These are phyloP conservation scores for Muscina levida DNA, from an alignment of 2,888 invertebrate genomes.

Conservation along the genomic window DNA sequence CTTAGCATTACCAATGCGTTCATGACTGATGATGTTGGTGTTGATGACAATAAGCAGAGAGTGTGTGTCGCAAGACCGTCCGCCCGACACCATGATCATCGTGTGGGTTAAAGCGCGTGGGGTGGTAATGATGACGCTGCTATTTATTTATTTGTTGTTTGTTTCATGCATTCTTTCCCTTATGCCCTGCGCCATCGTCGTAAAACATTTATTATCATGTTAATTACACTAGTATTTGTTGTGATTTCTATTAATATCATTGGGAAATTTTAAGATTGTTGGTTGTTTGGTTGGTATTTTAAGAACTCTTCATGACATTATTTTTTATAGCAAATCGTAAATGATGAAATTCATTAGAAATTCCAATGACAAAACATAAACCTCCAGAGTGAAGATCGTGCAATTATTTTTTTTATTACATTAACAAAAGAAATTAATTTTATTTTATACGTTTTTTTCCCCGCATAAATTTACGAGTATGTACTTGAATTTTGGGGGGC, in stretches of 20 bases:
- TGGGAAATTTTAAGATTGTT: slow-evolving; percentile 17
- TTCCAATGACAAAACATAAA: neutral
- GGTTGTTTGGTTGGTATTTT: slow-evolving; percentile 4
- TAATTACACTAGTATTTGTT: slow-evolving; percentile 21
- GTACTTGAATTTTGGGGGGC: no score
- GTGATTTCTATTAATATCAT: slow-evolving; percentile 13
- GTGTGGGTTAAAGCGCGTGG: slow-evolving; percentile 28
- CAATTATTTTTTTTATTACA: no score
- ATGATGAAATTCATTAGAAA: slow-evolving; percentile 6
- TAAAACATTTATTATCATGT: slow-evolving; percentile 33
- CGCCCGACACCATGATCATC: no score
- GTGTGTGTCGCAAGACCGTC: neutral
- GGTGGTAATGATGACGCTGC: neutral
- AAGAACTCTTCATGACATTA: slow-evolving; percentile 19
- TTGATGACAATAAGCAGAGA: neutral
- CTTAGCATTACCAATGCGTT: no score
- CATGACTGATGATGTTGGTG: neutral
- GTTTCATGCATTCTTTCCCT: neutral
- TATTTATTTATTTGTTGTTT: no score
- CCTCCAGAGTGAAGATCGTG: no score
- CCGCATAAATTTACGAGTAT: no score
- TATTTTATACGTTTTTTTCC: no score
- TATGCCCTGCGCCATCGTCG: neutral
- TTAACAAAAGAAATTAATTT: no score
- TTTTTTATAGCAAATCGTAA: slow-evolving; percentile 22